Conservation (phyloP, 2,888 invertebrate genomes). For the Halictus quadricinctus region DNA sequence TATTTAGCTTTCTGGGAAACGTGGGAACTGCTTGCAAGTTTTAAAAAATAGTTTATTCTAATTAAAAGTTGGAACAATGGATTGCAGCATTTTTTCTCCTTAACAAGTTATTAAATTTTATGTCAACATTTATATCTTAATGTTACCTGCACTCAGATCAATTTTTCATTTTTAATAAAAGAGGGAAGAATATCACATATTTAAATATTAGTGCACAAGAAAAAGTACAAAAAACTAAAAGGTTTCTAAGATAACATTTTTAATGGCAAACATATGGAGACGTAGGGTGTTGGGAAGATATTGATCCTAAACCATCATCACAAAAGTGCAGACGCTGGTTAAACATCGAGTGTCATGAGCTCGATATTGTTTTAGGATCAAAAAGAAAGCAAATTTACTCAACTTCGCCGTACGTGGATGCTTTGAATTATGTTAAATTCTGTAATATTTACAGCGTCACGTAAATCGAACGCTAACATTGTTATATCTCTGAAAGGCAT, state of each 20-base stretch:
- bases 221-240: neutral
- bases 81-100: too few species aligned
- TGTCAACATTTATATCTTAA: too few species aligned
- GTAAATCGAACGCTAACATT: neutral
- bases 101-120: too few species aligned
- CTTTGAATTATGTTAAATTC: neutral
- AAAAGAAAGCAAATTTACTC: neutral
- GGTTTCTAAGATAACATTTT: neutral
- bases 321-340: neutral
- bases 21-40: too few species aligned
- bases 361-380: neutral
- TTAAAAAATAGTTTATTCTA: too few species aligned
- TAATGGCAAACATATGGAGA: neutral
- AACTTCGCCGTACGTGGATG: neutral
- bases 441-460: neutral
- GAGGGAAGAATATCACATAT: too few species aligned
- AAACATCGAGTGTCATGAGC: neutral
- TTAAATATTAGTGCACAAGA: too few species aligned
- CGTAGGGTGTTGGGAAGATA: neutral
- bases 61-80: too few species aligned
- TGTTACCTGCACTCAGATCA: too few species aligned
- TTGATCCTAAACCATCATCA: neutral
- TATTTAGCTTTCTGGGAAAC: neutral
- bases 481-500: too few species aligned
- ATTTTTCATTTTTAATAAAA: too few species aligned